phyloP scores from a whole-genome alignment of 2,797 vertebrate genomes.

The Alectoris magna region DNA sequence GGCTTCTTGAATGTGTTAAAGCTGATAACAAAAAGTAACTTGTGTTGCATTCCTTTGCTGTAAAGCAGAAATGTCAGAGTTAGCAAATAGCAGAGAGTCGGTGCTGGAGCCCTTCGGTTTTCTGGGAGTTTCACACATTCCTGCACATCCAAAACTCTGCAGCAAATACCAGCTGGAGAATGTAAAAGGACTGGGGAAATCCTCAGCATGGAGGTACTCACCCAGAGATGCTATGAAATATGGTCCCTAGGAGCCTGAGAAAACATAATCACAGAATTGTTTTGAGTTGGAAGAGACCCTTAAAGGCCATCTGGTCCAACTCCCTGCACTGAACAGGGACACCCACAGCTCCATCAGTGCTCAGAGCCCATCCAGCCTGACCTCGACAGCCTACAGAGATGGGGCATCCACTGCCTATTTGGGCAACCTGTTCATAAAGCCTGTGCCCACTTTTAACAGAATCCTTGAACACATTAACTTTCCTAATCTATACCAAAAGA shows the following conservation, averaged over 20 bases:
- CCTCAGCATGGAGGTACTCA: not conserved
- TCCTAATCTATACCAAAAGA: not conserved
- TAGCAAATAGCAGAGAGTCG: not conserved
- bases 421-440: not conserved
- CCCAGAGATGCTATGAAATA: not conserved
- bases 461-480: accelerated
- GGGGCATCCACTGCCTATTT: no score
- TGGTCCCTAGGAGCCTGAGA: not conserved
- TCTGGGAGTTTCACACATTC: not conserved
- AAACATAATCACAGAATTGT: no score
- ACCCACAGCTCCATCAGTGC: no score
- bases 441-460: not conserved
- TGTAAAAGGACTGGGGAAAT: not conserved
- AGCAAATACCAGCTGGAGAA: not conserved
- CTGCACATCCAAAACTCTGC: not conserved
- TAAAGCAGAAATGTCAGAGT: not conserved
- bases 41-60: not conserved
- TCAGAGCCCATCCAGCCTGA: no score
- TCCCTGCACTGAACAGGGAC: no score
- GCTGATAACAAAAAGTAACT: not conserved
- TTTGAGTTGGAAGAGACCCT: no score
- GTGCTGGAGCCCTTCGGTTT: not conserved
- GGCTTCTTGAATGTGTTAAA: not conserved
- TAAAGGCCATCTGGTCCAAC: no score
- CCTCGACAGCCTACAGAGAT: no score